Evolutionary conservation across 2,113 vertebrate genomes (phyloP).

Genomic region (Scatophagus argus): DNA sequence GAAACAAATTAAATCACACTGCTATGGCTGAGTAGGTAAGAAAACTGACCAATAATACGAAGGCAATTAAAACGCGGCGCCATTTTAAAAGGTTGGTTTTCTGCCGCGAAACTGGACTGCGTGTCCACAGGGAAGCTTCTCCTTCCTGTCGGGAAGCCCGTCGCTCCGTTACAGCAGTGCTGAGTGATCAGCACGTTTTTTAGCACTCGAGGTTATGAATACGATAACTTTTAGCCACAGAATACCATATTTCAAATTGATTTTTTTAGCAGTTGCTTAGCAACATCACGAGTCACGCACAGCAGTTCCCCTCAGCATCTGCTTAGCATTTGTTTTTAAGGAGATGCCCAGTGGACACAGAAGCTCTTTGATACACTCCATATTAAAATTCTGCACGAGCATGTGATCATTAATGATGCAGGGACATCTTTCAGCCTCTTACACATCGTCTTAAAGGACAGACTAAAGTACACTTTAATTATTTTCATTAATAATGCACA

Average conservation of each 20-base stretch:
- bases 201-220: constrained; percentile 43
- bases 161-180: neutral
- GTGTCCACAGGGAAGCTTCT: constrained; percentile 8
- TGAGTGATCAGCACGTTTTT: constrained; percentile 31
- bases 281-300: constrained; percentile 36
- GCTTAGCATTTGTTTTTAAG: constrained; percentile 46
- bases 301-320: constrained; percentile 45
- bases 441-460: neutral
- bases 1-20: neutral
- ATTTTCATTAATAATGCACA: neutral
- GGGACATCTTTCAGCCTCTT: neutral
- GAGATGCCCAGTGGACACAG: constrained; percentile 28
- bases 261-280: constrained; percentile 52
- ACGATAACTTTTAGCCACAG: constrained; percentile 37
- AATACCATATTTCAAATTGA: neutral
- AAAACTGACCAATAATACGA: neutral
- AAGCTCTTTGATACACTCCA: neutral
- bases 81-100: neutral
- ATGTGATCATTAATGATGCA: neutral
- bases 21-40: neutral
- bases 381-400: constrained; percentile 4
- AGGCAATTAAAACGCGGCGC: neutral
- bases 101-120: too few species aligned
- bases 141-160: neutral
- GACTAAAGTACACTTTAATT: neutral